Percentiles rank a stretch among this genome's conserved stretches.
Conservation (phyloP, 1,140 invertebrate genomes). For the Himalopsyche phryganea region DNA sequence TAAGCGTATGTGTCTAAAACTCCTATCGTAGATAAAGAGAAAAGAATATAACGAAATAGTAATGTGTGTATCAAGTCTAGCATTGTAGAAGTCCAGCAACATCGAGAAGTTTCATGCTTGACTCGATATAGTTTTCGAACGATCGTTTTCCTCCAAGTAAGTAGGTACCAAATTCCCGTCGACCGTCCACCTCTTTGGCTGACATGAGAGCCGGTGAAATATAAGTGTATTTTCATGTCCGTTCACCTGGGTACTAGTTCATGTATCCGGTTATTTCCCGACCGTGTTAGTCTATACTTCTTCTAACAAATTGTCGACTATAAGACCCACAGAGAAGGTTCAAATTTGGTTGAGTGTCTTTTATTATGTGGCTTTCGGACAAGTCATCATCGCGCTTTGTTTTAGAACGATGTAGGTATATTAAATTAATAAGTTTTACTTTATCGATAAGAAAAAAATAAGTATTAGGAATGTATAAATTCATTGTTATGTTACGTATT, state of each 20-base stretch:
- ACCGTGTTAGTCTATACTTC: constrained; percentile 7
- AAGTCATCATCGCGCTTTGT: no score
- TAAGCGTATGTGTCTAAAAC: no score
- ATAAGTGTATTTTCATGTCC: constrained; percentile 34
- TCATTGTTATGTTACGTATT: no score
- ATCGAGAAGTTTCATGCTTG: constrained; percentile 11
- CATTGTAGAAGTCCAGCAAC: constrained; percentile 5
- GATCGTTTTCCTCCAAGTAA: no score
- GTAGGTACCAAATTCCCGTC: no score
- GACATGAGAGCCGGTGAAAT: constrained; percentile 23
- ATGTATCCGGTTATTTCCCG: constrained; percentile 9
- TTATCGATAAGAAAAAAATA: no score
- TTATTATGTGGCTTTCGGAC: no score
- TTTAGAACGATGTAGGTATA: no score
- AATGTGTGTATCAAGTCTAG: neutral
- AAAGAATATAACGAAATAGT: no score
- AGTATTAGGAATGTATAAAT: no score
- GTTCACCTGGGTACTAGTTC: constrained; percentile 24
- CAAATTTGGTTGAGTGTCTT: neutral
- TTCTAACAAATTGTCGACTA: constrained; percentile 25
- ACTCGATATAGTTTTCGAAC: constrained; percentile 12
- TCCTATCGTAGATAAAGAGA: no score
- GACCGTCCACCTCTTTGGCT: constrained; percentile 2
- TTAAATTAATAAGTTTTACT: no score
- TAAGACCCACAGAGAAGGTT: constrained; percentile 1